These are phyloP conservation scores for Megalopta genalis DNA, from an alignment of 1,140 invertebrate genomes.

Conservation along the genomic window DNA sequence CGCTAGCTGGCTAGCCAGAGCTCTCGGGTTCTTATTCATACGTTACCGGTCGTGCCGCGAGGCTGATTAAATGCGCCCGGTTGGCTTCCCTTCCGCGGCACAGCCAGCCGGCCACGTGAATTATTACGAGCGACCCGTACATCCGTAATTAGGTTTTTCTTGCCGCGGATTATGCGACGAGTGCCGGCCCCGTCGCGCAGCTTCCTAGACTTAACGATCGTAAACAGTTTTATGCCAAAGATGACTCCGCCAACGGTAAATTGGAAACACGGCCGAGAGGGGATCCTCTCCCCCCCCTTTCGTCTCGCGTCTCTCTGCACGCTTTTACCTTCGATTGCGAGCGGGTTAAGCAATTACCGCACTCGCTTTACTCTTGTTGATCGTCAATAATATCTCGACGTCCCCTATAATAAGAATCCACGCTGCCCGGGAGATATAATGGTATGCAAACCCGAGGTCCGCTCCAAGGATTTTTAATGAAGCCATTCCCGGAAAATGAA, in stretches of 20 bases:
- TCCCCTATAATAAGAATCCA: too few relatives aligned
- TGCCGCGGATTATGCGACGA: conserved; percentile 26
- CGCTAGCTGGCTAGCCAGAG: too few relatives aligned
- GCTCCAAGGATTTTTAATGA: too few relatives aligned
- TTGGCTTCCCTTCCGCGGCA: conserved; percentile 18
- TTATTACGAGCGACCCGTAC: conserved; percentile 26
- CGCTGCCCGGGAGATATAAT: too few relatives aligned
- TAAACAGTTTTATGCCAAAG: conserved; percentile 35
- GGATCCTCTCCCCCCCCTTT: too few relatives aligned
- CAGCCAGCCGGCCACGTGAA: conserved; percentile 12
- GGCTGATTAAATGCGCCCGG: conserved; percentile 47
- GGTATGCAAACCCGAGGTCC: too few relatives aligned
- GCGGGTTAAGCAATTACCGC: too few relatives aligned
- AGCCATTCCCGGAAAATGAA: too few relatives aligned
- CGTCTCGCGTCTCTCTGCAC: too few relatives aligned
- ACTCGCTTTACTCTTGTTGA: too few relatives aligned
- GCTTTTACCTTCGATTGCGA: not conserved
- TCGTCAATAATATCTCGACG: too few relatives aligned
- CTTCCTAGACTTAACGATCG: conserved; percentile 22
- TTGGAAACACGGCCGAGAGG: not conserved
- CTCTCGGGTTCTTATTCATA: conserved; percentile 33
- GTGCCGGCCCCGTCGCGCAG: not conserved
- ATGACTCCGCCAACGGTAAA: conserved; percentile 55
- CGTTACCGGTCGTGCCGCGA: conserved; percentile 25
- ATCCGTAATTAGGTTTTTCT: conserved; percentile 37